Percentiles rank a stretch among this genome's conserved stretches.
Conservation (phyloP, 2,113 vertebrate genomes). For the Spheniscus mendiculus region DNA sequence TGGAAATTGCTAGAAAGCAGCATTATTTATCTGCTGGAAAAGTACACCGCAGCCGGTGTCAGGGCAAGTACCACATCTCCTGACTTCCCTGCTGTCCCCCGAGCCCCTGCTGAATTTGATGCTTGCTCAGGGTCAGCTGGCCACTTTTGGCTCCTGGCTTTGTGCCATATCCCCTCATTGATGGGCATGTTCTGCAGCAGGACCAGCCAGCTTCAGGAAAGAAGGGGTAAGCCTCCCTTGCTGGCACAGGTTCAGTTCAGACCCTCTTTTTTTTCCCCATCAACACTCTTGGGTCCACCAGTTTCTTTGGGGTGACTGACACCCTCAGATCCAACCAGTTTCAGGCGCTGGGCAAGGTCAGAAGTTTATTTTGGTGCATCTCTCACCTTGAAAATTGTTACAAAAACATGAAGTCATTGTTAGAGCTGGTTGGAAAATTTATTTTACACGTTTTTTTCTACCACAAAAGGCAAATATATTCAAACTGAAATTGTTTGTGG, state of each 20-base stretch:
- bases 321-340: not conserved
- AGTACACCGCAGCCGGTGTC: fast-evolving
- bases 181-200: not conserved
- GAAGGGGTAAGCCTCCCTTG: not conserved
- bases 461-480: not conserved
- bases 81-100: not conserved
- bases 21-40: not conserved
- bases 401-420: not conserved
- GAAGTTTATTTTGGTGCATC: not conserved
- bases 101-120: not conserved
- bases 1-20: not conserved
- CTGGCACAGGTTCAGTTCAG: not conserved
- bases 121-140: not conserved
- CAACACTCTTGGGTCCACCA: not conserved
- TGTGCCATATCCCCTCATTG: not conserved
- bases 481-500: not conserved
- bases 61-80: not conserved
- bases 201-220: not conserved
- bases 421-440: not conserved
- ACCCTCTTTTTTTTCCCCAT: not conserved
- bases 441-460: not conserved
- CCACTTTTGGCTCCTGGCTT: not conserved
- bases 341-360: not conserved
- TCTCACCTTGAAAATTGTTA: not conserved
- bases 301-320: not conserved